Percentiles rank a stretch among this genome's conserved stretches.
These are phyloP conservation scores for Oligia strigilis DNA, from an alignment of 2,888 invertebrate species.

Conservation along the genomic window DNA sequence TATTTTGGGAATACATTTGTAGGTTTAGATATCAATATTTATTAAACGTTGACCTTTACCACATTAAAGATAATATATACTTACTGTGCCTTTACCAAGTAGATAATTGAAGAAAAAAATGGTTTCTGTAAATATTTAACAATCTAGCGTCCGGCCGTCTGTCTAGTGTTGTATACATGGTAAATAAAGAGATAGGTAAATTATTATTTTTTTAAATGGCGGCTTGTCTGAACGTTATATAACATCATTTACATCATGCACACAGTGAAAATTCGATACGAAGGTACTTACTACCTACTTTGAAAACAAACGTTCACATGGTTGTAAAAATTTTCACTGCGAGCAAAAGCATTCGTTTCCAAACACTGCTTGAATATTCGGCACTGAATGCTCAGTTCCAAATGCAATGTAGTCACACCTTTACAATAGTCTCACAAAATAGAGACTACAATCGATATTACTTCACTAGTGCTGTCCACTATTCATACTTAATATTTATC, in stretches of 20 bases:
- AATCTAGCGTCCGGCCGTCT: conserved; percentile 8
- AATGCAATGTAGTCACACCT: not conserved
- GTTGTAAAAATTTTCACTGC: not conserved
- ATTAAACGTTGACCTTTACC: conserved; percentile 35
- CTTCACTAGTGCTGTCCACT: conserved; percentile 10
- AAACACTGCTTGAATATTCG: not conserved
- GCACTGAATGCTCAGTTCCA: not conserved
- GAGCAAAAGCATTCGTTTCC: not conserved
- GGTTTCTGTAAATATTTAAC: conserved; percentile 25
- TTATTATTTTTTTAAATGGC: not conserved
- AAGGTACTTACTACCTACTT: not conserved
- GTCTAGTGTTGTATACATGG: not conserved
- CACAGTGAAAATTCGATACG: not conserved
- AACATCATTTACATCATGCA: not conserved
- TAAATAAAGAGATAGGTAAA: not conserved
- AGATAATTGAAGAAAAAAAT: conserved; percentile 14
- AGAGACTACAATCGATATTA: not conserved
- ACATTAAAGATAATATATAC: too few species aligned
- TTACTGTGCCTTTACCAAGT: too few species aligned
- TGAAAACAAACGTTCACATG: not conserved
- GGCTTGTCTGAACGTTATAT: not conserved
- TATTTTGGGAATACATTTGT: conserved; percentile 46
- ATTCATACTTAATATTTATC: conserved; percentile 22
- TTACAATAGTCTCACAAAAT: not conserved
- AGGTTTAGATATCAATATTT: conserved; percentile 35